Evolutionary conservation across 1,140 invertebrate genomes (phyloP).

Genomic region (Drosophila nebulosa): DNA sequence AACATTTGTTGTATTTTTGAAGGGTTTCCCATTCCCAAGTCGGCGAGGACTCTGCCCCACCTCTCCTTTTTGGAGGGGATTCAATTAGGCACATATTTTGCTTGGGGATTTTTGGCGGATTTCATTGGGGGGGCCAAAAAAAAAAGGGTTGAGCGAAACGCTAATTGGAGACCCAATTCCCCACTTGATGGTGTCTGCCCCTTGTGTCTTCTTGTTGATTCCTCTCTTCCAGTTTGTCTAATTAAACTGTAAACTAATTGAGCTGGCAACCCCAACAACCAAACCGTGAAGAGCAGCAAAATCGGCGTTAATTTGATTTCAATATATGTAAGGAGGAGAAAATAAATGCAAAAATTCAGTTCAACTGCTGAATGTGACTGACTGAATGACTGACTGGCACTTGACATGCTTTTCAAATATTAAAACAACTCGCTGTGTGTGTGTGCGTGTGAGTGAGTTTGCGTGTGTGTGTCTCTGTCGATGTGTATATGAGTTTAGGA

Average conservation of each 20-base stretch:
- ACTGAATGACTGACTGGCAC: constrained; percentile 34
- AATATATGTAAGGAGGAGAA: constrained; percentile 40
- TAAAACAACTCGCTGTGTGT: constrained; percentile 27
- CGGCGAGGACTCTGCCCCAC: too few relatives aligned
- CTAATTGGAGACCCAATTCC: constrained; percentile 52
- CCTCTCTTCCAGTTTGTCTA: constrained; percentile 48
- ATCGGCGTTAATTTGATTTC: constrained; percentile 50
- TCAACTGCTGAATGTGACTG: constrained; percentile 12
- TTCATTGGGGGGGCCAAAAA: neutral
- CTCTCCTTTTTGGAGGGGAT: constrained; percentile 25
- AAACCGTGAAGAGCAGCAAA: neutral
- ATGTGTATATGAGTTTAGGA: constrained; percentile 37
- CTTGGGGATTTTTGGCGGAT: constrained; percentile 28
- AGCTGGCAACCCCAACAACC: constrained; percentile 7
- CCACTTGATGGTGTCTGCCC: constrained; percentile 19
- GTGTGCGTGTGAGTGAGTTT: constrained; percentile 18
- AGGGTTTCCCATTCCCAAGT: neutral
- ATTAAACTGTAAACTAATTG: constrained; percentile 63
- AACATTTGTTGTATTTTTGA: constrained; percentile 17
- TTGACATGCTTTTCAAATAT: constrained; percentile 49
- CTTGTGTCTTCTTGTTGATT: neutral
- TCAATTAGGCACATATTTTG: constrained; percentile 76
- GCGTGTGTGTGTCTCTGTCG: constrained; percentile 19
- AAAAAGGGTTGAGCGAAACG: constrained; percentile 28
- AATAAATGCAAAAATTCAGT: constrained; percentile 28